phyloP scores from a whole-genome alignment of 1,140 invertebrate species.

The Scaptomyza hsui region DNA sequence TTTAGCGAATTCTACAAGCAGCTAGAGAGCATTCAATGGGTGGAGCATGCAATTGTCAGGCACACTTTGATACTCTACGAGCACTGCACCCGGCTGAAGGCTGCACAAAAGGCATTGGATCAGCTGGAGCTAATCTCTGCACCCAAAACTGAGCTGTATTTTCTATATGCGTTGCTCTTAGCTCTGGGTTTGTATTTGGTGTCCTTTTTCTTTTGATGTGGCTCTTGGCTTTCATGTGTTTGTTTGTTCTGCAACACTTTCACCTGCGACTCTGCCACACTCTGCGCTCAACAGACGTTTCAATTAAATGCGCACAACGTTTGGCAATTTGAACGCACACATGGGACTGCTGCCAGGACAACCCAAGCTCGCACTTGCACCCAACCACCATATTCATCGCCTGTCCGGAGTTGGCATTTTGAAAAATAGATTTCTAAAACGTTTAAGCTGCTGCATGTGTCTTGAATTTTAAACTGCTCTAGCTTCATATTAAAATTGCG shows the following conservation, averaged over 20 bases:
- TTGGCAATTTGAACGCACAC: constrained; percentile 70
- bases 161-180: constrained; percentile 13
- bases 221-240: constrained; percentile 21
- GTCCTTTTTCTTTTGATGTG: constrained; percentile 15
- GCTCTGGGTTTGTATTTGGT: constrained; percentile 26
- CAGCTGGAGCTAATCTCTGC: background rate
- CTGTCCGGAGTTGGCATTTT: constrained; percentile 56
- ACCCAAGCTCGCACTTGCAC: too few species aligned
- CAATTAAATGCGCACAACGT: constrained; percentile 69
- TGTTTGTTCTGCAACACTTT: constrained; percentile 21
- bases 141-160: background rate
- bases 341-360: constrained; percentile 46
- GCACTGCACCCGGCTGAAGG: constrained; percentile 34
- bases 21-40: constrained; percentile 36
- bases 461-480: constrained; percentile 76
- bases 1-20: constrained; percentile 12
- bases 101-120: constrained; percentile 18
- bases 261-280: constrained; percentile 5
- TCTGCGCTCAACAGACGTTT: constrained; percentile 68
- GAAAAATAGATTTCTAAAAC: constrained; percentile 83
- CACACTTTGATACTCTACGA: constrained; percentile 32
- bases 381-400: background rate
- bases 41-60: constrained; percentile 37
- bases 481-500: constrained; percentile 74
- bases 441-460: constrained; percentile 80